A percentile compares a stretch with the other conserved stretches of the same genome.
Evolutionary conservation across 2,888 invertebrate genomes (phyloP).

Genomic region (Pristionchus exspectatus): DNA sequence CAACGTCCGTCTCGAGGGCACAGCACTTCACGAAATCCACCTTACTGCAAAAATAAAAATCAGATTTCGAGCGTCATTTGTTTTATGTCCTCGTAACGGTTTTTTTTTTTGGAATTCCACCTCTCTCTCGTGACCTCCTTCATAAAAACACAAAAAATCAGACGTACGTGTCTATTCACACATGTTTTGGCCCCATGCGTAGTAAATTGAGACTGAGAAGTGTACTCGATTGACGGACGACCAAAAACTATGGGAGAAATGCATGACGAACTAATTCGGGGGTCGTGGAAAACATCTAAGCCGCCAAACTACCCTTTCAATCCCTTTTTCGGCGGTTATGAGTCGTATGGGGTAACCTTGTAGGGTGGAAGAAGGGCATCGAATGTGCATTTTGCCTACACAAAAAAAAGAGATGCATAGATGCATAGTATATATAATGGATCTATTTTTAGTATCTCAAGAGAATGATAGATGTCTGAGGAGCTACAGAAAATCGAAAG

Average conservation of each 20-base stretch:
- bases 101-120: too few relatives aligned
- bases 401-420: too few relatives aligned
- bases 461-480: too few relatives aligned
- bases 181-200: background rate
- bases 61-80: too few relatives aligned
- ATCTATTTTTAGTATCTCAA: too few relatives aligned
- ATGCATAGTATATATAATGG: too few relatives aligned
- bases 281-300: background rate
- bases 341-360: background rate
- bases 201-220: background rate
- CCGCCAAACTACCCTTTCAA: background rate
- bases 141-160: background rate
- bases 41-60: slow-evolving; percentile 48
- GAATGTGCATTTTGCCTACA: background rate
- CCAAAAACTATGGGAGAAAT: background rate
- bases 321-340: background rate
- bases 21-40: slow-evolving; percentile 54
- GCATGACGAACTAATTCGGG: background rate
- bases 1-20: slow-evolving; percentile 42
- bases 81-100: too few relatives aligned
- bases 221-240: background rate
- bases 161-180: background rate
- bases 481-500: background rate
- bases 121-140: background rate
- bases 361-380: background rate